A percentile compares a stretch with the other conserved stretches of the same genome.
Conservation (phyloP, 2,888 invertebrate species). For the Stramonita haemastoma region DNA sequence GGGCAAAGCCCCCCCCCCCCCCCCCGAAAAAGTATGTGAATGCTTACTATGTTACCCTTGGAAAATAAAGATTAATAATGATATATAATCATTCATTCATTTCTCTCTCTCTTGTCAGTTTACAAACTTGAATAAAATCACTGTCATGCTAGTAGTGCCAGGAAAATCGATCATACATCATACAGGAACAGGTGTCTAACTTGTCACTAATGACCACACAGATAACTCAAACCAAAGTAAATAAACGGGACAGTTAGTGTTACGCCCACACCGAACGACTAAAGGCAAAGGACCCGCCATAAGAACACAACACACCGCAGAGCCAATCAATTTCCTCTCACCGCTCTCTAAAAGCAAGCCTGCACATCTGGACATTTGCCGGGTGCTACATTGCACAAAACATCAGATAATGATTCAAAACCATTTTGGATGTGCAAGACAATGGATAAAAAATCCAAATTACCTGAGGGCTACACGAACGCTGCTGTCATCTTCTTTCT, state of each 20-base stretch:
- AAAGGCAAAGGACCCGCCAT: conserved; percentile 2
- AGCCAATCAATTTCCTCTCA: background rate
- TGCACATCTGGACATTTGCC: conserved; percentile 27
- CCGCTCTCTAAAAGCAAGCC: background rate
- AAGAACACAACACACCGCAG: background rate
- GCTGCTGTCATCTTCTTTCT: conserved; percentile 67
- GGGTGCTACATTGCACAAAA: background rate
- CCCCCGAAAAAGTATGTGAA: too few species aligned
- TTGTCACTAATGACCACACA: too few species aligned
- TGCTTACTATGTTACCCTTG: too few species aligned
- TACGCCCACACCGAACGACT: background rate
- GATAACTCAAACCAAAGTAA: background rate
- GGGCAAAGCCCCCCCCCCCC: too few species aligned
- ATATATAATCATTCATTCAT: too few species aligned
- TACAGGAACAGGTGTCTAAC: too few species aligned
- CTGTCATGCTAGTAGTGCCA: too few species aligned
- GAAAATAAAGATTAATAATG: too few species aligned
- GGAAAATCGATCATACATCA: too few species aligned
- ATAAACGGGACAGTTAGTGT: background rate
- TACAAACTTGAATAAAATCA: too few species aligned
- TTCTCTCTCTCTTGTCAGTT: too few species aligned
- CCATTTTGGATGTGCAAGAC: background rate
- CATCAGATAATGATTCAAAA: background rate
- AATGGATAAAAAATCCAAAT: conserved; percentile 25
- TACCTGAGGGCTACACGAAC: conserved; percentile 73